A percentile compares a stretch with the other conserved stretches of the same genome.
Conservation (phyloP, 2,888 invertebrate species). For the Polymixis flavicincta region DNA sequence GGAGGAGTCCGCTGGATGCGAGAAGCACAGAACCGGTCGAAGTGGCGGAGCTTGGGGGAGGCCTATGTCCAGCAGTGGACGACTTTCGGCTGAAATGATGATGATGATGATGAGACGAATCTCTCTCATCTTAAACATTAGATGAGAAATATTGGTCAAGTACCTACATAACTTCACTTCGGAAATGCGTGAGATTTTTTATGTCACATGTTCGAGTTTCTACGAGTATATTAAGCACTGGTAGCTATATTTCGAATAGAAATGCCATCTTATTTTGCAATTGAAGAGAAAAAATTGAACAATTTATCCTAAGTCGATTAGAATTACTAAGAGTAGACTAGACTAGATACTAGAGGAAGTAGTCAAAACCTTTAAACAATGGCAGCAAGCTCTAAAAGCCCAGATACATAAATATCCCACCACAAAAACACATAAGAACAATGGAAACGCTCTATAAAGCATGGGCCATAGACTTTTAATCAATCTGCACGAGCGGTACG, state of each 20-base stretch:
- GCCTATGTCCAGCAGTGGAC: no score
- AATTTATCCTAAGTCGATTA: no score
- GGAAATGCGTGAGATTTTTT: neutral
- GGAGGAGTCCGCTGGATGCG: no score
- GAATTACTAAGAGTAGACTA: neutral
- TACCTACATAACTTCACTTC: neutral
- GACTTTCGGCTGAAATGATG: no score
- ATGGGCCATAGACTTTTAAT: conserved; percentile 91
- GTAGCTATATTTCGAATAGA: neutral
- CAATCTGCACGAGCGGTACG: conserved; percentile 89
- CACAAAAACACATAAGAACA: conserved; percentile 63
- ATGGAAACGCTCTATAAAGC: conserved; percentile 85
- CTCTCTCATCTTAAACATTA: neutral
- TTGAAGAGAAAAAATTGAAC: neutral
- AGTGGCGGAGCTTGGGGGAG: no score
- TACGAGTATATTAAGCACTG: neutral
- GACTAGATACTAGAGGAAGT: neutral
- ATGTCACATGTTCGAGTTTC: neutral
- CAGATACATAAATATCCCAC: conserved; percentile 13
- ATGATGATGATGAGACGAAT: no score
- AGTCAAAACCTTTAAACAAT: neutral
- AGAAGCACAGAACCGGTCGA: no score
- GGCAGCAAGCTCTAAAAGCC: neutral
- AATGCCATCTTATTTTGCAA: neutral
- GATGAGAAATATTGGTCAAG: neutral